Evolutionary conservation across 2,888 invertebrate species (phyloP).

Genomic region (Arge pagana): DNA sequence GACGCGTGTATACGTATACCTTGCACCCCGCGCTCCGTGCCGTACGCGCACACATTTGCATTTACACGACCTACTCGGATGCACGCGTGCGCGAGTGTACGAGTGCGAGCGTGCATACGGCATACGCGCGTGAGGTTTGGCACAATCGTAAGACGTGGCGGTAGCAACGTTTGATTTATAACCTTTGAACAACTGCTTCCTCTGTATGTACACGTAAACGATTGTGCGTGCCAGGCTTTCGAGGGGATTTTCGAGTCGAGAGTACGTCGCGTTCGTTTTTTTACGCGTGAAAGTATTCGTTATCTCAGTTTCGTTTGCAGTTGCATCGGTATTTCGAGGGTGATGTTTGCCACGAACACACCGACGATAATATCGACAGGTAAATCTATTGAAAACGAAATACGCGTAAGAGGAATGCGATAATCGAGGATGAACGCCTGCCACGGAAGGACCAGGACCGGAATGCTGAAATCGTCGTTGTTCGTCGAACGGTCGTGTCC

Average conservation of each 20-base stretch:
- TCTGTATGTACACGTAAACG: constrained; percentile 38
- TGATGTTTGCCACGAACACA: constrained; percentile 10
- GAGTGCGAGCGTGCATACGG: neutral
- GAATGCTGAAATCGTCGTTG: no score
- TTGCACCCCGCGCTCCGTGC: no score
- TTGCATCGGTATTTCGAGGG: constrained; percentile 7
- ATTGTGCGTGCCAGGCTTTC: neutral
- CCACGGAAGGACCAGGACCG: no score
- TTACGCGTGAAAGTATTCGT: neutral
- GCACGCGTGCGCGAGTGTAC: no score
- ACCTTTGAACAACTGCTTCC: constrained; percentile 32
- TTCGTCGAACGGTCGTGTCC: no score
- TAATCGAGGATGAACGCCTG: no score
- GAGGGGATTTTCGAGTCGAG: constrained; percentile 8
- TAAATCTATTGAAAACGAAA: neutral
- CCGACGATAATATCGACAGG: constrained; percentile 6
- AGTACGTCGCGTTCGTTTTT: neutral
- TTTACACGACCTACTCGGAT: no score
- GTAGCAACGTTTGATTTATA: constrained; percentile 49
- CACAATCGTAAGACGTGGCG: constrained; percentile 25
- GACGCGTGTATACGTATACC: no score
- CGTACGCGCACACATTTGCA: no score
- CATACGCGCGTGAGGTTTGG: neutral
- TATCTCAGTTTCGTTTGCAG: constrained; percentile 13
- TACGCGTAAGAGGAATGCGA: no score